Evolutionary conservation across 1,140 invertebrate genomes (phyloP), one percentile per base, ranked within the genome.

Genomic region (Lepidurus arcticus): DNA sequence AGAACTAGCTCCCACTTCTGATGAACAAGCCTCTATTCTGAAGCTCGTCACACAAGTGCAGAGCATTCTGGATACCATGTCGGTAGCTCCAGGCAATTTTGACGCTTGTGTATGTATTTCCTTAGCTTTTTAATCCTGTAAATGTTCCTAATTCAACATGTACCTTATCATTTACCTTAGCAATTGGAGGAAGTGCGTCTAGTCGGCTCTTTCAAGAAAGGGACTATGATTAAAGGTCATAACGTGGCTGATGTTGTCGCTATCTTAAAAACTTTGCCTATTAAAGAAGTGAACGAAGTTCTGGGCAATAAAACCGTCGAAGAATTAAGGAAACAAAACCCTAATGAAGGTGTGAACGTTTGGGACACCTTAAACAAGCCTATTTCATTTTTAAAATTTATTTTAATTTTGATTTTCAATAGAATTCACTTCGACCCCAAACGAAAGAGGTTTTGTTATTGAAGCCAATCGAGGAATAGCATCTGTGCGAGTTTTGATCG

Each of bases 181-280:
- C 94, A 98, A 93, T 88, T 98, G 44, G 96, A 98, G 83, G 96
- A 98, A 86, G 94, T 98, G 0, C 88, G 96, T 13, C 94, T 97
- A 87, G 96, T 98, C 74, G 97, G 97, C 0, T 97, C 96, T 0
- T 98, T 96, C 83, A 99, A 99, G 85, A 98, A 99, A 85, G 97
- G 96, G 0, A 99, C 97, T 10, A 98, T 99, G 92, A 90, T 98
- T 82, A 92, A 94, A 7, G 95, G 95, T 1, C 93, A 96, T 83
- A 97, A 97, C 84, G 90, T 97, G 0, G 97, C 97, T 24, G 97
- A 99, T 84, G 92, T 99, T 81, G 96, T 99, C 6, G 95, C 99
- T 10, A 97, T 99, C 81, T 88, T 99, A n/a, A 98, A 98, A 88
- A 98, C 97, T 1, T 85, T 99, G 73, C 98, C 98, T 1, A 98